Conservation (phyloP, 2,888 invertebrate genomes). For the Macropis europaea region DNA sequence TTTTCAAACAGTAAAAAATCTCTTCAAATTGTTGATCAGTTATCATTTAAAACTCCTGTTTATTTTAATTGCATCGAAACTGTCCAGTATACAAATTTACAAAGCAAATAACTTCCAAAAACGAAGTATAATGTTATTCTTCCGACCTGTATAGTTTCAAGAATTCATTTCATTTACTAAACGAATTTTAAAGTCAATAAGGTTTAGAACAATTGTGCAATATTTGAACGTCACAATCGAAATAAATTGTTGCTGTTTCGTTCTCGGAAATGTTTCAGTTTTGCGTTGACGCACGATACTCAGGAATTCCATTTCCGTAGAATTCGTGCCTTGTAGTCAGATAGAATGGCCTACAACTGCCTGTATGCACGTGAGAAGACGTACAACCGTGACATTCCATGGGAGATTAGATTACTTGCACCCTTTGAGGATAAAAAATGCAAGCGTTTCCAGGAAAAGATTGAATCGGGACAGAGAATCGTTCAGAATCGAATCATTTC, state of each 20-base stretch:
- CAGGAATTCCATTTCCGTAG: not conserved
- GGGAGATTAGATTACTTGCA: slow-evolving; percentile 31
- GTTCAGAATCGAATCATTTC: not conserved
- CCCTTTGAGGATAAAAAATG: slow-evolving; percentile 9
- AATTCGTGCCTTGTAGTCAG: not conserved
- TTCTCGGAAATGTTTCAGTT: not conserved
- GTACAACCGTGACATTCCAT: slow-evolving; percentile 17
- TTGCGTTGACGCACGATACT: not conserved
- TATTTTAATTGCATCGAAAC: too few species aligned
- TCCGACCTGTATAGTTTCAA: too few species aligned
- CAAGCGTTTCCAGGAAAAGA: slow-evolving; percentile 23
- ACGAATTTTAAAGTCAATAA: too few species aligned
- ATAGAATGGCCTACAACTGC: not conserved
- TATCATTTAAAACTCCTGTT: too few species aligned
- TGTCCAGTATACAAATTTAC: too few species aligned
- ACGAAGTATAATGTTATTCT: too few species aligned
- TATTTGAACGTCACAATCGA: too few species aligned
- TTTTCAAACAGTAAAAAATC: too few species aligned
- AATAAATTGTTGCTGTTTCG: not conserved
- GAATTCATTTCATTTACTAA: too few species aligned
- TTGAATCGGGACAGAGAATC: not conserved
- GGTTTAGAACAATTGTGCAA: too few species aligned
- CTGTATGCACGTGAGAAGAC: slow-evolving; percentile 11
- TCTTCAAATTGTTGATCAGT: too few species aligned
- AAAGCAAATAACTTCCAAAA: too few species aligned